These are phyloP conservation scores for Acleris literana DNA, from an alignment of 2,888 invertebrate genomes.

Conservation along the genomic window DNA sequence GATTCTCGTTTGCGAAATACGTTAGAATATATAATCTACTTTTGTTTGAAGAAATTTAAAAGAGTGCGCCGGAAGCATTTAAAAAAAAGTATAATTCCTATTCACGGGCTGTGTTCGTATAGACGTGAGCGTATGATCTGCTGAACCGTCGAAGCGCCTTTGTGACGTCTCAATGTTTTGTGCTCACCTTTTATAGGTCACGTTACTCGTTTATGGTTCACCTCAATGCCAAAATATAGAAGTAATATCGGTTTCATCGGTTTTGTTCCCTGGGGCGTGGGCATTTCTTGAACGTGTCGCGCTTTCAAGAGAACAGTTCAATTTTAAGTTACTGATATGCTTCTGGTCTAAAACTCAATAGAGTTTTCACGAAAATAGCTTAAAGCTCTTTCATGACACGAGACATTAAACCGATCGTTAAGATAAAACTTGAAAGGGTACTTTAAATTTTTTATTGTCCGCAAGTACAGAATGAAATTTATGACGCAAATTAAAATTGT, in stretches of 20 bases:
- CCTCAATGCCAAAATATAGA: conserved; percentile 44
- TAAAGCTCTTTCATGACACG: not conserved
- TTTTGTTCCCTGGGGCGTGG: not conserved
- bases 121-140: conserved; percentile 38
- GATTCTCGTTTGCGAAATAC: no score
- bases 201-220: conserved; percentile 60
- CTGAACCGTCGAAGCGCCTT: conserved; percentile 52
- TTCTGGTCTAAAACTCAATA: not conserved
- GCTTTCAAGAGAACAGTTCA: not conserved
- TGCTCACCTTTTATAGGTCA: conserved; percentile 51
- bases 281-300: not conserved
- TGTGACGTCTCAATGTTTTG: conserved; percentile 51
- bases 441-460: conserved; percentile 22
- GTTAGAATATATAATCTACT: no score
- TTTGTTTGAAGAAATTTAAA: not conserved
- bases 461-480: conserved; percentile 19
- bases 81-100: conserved; percentile 5
- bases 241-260: not conserved
- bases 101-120: conserved; percentile 64
- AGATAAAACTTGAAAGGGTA: conserved; percentile 12
- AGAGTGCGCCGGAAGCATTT: no score
- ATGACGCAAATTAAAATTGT: conserved; percentile 16
- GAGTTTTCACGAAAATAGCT: not conserved
- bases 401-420: conserved; percentile 8
- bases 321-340: no score